Base-by-base conservation (phyloP, 2,797 vertebrate species). In the Leptatherina wallacei region DNA sequence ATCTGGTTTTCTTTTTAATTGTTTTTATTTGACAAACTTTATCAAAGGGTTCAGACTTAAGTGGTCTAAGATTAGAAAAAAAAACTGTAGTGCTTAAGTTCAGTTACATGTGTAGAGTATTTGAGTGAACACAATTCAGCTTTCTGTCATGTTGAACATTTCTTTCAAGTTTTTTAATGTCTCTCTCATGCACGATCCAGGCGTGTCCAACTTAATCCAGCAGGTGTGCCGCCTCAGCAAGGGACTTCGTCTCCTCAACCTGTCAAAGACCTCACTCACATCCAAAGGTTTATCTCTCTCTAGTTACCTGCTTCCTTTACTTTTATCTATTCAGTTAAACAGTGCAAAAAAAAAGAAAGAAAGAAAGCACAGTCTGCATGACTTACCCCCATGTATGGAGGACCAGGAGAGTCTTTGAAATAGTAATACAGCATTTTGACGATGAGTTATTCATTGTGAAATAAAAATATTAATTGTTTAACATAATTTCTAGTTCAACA, bases 141-240 rank as follows among this genome's bases (percentile, higher is more conserved):
- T 49, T 18, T 49, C 20, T 47, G 18, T 49, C 44, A 49, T 22
- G 47, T 22, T 49, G 8, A 22, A 22, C n/a, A 49, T 10, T 49
- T 11, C 47, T 22, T 49, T n/a, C 44, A n/a, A 49, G 20, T 22
- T 49, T 49, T 8, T 49, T 22, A 22, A 51, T 11, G 47, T 51
- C 60, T 33, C 20, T 83, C 14, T 61, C 69, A n/a, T 35, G 20
- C 47, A 20, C 14, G 27, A 49, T 77, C 58, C 77, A 90, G 96
- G 96, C 62, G 95, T 97, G 58, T 94, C 95, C 77, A 96, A 94
- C 80, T 89, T 97, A 69, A 96, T 96, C 85, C 96, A 97, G 90
- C 96, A 97, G 88, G 94, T 97, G 69, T 96, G 96, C 77, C 96
- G 95, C 73, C 96, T 96, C 83, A 96, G 94, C 66, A 96, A 96